Base-by-base conservation (phyloP, 2,888 invertebrate genomes). In the Apamea anceps region DNA sequence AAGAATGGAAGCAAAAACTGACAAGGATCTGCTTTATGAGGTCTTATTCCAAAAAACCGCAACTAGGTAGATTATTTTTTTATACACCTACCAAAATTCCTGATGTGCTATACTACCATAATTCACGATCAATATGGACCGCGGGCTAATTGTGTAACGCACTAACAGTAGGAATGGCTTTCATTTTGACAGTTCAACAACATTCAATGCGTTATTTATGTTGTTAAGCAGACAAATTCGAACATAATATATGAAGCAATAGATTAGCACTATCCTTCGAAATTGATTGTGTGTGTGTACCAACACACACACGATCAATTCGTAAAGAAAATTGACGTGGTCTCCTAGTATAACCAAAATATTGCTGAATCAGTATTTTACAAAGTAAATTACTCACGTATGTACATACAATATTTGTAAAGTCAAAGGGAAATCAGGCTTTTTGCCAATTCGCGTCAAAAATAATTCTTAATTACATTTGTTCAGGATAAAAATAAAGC, bases 11-110 rank as follows among this genome's bases (percentile, higher is more conserved):
- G 10, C 21, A 25, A 45, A 48, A 60, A 75, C 51, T 77, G 66
- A 62, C 62, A 75, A 37, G 65, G 75, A 68, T 63, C 79, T 81
- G 51, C 13, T 87, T 88, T 85, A 87, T 78, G 81, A 62, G 73
- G 51, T 78, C 25, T 68, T 77, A 67, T 70, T 76, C 28, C n/a
- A 45, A 73, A 77, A 42, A 79, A 66, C 15, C 13, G 3, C 7
- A 28, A 45, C 60, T 37, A 32, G 32, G 32, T 32, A 62, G 5
- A 57, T 15, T 18, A 2, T 48, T 71, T 78, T 60, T 60, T 62
- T 28, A 62, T 15, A 28, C 28, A 62, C 28, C 15, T 7, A 62
- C 62, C 13, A 1, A 60, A n/a, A n/a, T n/a, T 60, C 13, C n/a
- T n/a, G 60, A 60, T 13, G n/a, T n/a, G n/a, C 12, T 12, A 25